phyloP scores from a whole-genome alignment of 53 echinoderm and acorn worm genomes.

The Paelopatides confundens region DNA sequence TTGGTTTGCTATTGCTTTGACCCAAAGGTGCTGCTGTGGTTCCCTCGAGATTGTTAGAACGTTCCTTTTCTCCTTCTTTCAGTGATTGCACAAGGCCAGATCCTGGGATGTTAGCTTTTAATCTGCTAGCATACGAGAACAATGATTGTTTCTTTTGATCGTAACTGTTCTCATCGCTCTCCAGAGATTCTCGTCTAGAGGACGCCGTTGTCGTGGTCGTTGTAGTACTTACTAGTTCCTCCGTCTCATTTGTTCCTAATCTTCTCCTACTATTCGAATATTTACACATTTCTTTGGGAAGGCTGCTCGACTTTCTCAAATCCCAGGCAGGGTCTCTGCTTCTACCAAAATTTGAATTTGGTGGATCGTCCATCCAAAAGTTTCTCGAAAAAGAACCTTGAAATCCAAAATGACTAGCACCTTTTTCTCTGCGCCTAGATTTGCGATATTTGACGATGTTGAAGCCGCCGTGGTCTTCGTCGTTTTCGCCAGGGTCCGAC shows the following conservation, averaged over 20 bases:
- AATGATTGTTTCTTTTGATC: slow-evolving; percentile 15
- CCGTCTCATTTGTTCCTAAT: slow-evolving; percentile 9
- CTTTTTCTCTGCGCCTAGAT: slow-evolving; percentile 15
- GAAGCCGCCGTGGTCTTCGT: slow-evolving; percentile 9
- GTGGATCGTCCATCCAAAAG: not conserved
- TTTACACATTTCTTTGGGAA: slow-evolving; percentile 49
- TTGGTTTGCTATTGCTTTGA: slow-evolving; percentile 38
- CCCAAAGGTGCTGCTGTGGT: not conserved
- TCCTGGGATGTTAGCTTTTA: slow-evolving; percentile 29
- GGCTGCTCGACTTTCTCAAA: slow-evolving; percentile 39
- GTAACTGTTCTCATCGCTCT: slow-evolving; percentile 37
- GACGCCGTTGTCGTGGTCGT: slow-evolving; percentile 39
- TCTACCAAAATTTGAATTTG: not conserved
- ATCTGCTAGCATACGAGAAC: slow-evolving; percentile 20
- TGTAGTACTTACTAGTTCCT: slow-evolving; percentile 29
- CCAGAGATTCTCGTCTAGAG: slow-evolving; percentile 35
- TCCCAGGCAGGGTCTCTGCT: not conserved
- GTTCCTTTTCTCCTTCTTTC: not conserved
- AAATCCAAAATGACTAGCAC: not conserved
- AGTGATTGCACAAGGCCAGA: not conserved
- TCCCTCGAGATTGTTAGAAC: not conserved
- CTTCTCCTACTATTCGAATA: not conserved
- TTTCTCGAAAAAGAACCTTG: not conserved
- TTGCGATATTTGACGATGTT: slow-evolving; percentile 3
- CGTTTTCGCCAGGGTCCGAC: slow-evolving; percentile 53